Percentiles rank a stretch among this genome's conserved stretches.
These are phyloP conservation scores for Gymnocheta viridis DNA, from an alignment of 2,888 invertebrate genomes.

Conservation along the genomic window DNA sequence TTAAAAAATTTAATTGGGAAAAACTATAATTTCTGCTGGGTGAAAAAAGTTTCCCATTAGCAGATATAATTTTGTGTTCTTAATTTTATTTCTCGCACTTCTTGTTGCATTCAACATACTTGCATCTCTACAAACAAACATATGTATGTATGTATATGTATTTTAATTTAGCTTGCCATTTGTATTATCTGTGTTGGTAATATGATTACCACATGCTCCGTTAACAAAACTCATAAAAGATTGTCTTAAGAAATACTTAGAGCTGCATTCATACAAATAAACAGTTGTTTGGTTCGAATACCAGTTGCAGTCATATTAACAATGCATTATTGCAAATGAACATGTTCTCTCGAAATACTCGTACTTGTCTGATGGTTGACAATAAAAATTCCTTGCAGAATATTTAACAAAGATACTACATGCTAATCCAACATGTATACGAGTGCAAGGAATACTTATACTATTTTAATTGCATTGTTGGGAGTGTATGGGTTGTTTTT, in stretches of 20 bases:
- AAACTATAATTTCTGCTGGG: too few relatives aligned
- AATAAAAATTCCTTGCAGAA: slow-evolving; percentile 8
- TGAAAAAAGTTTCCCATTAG: too few relatives aligned
- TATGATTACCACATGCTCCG: background rate
- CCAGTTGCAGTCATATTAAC: slow-evolving; percentile 20
- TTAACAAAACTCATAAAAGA: background rate
- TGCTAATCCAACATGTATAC: background rate
- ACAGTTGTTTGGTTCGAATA: background rate
- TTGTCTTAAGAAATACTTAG: background rate
- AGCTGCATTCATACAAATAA: background rate
- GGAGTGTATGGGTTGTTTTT: background rate
- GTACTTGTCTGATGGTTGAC: slow-evolving; percentile 5
- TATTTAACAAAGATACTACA: background rate
- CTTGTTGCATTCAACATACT: too few relatives aligned
- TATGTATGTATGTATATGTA: background rate
- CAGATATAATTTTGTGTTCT: too few relatives aligned
- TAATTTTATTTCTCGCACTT: too few relatives aligned
- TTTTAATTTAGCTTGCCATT: background rate
- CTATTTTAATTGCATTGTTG: slow-evolving; percentile 6
- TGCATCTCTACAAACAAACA: too few relatives aligned
- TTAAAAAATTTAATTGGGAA: too few relatives aligned
- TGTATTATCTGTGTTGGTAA: background rate
- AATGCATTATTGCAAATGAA: background rate
- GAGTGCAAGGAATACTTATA: background rate
- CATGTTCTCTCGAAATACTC: background rate